Base-by-base conservation (phyloP, 2,888 invertebrate species). In the Lasioglossum morio region DNA sequence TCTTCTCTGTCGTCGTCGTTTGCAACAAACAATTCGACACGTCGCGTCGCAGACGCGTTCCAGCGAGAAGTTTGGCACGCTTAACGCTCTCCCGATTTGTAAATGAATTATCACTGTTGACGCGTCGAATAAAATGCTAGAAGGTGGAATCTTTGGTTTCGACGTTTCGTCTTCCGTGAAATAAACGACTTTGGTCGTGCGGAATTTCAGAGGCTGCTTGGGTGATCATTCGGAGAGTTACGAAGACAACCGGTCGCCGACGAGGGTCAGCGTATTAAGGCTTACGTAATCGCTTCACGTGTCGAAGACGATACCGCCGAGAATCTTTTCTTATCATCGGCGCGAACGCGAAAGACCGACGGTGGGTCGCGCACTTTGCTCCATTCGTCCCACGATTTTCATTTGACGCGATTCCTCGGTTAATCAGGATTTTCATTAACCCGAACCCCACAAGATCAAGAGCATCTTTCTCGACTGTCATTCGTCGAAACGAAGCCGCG, bases 231-330 rank as follows among this genome's bases (percentile, higher is more conserved):
- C 72, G 5, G 72, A 16, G 78, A 75, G 80, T 86, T 83, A 69
- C 19, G 72, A 48, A 86, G 10, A 75, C 78, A 72, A 81, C 72
- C 66, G 63, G 80, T 57, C 66, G 79, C 37, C 69, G 72, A 30
- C 74, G 72, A 79, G 74, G 86, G 87, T 82, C 87, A 80, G 79
- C 87, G 48, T 80, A 77, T 87, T 87, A 78, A 79, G 48, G 75
- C 79, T 86, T 87, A 80, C 87, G 80, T 86, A 87, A 87, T 48
- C 80, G 46, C 30, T 80, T 78, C 63, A 81, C 80, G 86, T 76
- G 85, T 84, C 79, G 27, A 82, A 82, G 80, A 82, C 77, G 82
- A 82, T 69, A 79, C 82, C 46, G 70, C 60, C 23, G 37, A 34
- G 34, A 34, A 34, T 78, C 79, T 87, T 46, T 80, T 27, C 72